These are phyloP conservation scores for Perizoma flavofasciatum DNA, from an alignment of 2,888 invertebrate species.

Conservation along the genomic window DNA sequence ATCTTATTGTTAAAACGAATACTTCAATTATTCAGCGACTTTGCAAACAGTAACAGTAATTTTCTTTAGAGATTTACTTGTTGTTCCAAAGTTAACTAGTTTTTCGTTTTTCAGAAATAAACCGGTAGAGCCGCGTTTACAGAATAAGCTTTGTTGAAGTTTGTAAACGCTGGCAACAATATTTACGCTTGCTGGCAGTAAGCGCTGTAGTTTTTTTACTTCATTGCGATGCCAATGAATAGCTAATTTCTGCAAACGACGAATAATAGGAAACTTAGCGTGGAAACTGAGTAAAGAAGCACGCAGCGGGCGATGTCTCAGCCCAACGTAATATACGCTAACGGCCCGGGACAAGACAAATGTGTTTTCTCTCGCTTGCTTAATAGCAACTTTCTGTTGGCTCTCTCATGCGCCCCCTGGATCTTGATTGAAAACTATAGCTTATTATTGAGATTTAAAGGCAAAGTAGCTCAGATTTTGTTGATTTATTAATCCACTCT, in stretches of 20 bases:
- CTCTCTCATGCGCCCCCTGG: slow-evolving; percentile 54
- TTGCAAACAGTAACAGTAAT: no score
- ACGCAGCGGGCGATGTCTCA: slow-evolving; percentile 74
- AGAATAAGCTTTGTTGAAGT: slow-evolving; percentile 49
- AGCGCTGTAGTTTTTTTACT: slow-evolving; percentile 34
- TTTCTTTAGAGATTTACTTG: no score
- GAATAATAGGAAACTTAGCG: slow-evolving; percentile 56
- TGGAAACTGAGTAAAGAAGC: slow-evolving; percentile 64
- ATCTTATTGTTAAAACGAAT: no score
- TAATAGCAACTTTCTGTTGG: slow-evolving; percentile 64
- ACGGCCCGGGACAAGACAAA: slow-evolving; percentile 82
- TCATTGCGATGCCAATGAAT: slow-evolving; percentile 18
- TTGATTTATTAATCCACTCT: slow-evolving; percentile 33
- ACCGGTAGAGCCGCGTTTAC: slow-evolving; percentile 51
- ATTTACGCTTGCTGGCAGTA: slow-evolving; percentile 32
- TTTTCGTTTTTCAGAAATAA: slow-evolving; percentile 49
- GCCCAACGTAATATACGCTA: slow-evolving; percentile 79
- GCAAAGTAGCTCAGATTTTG: slow-evolving; percentile 32
- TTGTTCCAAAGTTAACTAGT: no score
- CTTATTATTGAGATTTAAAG: slow-evolving; percentile 63
- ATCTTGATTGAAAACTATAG: slow-evolving; percentile 73
- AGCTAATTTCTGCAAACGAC: slow-evolving; percentile 55
- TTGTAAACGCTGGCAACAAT: slow-evolving; percentile 20
- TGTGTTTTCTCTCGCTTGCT: slow-evolving; percentile 80
- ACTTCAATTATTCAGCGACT: no score